Conservation (phyloP, 2,113 vertebrate genomes). For the Steatornis caripensis region DNA sequence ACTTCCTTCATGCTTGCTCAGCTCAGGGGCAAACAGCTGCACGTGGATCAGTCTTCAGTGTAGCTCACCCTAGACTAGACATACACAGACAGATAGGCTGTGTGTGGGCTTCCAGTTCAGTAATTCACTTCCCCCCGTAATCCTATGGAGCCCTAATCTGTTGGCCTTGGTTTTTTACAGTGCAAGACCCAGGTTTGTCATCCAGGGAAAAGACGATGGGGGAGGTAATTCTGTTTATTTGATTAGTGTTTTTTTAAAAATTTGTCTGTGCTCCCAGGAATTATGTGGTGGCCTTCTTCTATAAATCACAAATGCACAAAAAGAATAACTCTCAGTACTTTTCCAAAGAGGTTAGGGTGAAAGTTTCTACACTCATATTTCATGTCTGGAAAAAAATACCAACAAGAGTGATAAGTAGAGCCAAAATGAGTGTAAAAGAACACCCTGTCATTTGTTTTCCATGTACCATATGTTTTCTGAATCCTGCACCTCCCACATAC, state of each 20-base stretch:
- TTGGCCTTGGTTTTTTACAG: background rate
- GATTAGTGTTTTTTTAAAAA: background rate
- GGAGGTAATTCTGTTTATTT: conserved; percentile 42
- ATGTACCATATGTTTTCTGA: conserved; percentile 69
- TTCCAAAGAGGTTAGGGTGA: conserved; percentile 37
- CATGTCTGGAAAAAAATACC: conserved; percentile 44
- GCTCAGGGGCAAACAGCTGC: background rate
- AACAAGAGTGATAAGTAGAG: conserved; percentile 57
- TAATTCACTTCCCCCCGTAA: background rate
- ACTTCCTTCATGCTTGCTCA: accelerated
- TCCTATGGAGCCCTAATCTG: background rate
- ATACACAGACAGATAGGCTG: background rate
- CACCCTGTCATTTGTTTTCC: conserved; percentile 65
- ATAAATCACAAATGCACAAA: conserved; percentile 39
- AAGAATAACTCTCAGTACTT: background rate
- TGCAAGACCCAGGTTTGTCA: background rate
- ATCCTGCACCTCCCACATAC: conserved; percentile 68
- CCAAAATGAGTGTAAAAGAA: conserved; percentile 59
- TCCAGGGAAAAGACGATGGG: background rate
- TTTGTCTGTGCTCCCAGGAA: background rate
- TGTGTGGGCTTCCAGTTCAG: conserved; percentile 10
- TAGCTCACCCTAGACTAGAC: background rate
- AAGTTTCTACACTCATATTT: conserved; percentile 53
- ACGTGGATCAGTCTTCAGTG: background rate
- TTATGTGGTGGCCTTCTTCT: background rate